These are phyloP conservation scores for Bombyx mandarina DNA, from an alignment of 1,140 invertebrate species.

Conservation along the genomic window DNA sequence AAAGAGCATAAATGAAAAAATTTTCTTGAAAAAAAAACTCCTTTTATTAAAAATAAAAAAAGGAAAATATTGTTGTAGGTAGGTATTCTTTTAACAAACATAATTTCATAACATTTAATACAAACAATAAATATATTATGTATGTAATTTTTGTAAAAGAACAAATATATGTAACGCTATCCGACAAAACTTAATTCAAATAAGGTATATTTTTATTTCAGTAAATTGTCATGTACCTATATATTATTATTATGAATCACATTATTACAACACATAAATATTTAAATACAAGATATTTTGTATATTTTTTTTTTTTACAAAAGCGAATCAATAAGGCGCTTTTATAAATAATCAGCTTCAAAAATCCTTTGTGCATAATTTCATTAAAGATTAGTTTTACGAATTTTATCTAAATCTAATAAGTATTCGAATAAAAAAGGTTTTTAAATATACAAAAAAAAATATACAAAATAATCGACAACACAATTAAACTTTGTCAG, in stretches of 20 bases:
- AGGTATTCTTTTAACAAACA: slow-evolving; percentile 42
- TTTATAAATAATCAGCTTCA: too few species aligned
- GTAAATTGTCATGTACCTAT: slow-evolving; percentile 13
- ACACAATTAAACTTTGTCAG: too few species aligned
- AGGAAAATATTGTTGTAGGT: slow-evolving; percentile 35
- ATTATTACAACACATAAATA: slow-evolving; percentile 12
- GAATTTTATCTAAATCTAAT: too few species aligned
- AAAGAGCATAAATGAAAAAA: background rate
- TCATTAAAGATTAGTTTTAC: too few species aligned
- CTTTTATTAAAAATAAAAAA: slow-evolving; percentile 44
- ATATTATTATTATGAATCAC: slow-evolving; percentile 13
- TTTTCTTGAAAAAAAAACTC: slow-evolving; percentile 28
- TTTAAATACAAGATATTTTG: slow-evolving; percentile 22
- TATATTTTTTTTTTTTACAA: slow-evolving; percentile 3
- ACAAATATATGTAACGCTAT: slow-evolving; percentile 23
- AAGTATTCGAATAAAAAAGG: too few species aligned
- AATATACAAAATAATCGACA: too few species aligned
- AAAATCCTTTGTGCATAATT: too few species aligned
- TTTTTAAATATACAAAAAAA: too few species aligned
- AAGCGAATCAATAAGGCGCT: too few species aligned
- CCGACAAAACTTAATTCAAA: slow-evolving; percentile 33
- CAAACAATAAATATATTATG: slow-evolving; percentile 38
- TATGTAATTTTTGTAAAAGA: slow-evolving; percentile 21
- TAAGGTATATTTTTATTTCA: slow-evolving; percentile 24
- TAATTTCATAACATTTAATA: slow-evolving; percentile 59